Base-by-base conservation (phyloP, 2,888 invertebrate species). In the Cerastis leucographa region DNA sequence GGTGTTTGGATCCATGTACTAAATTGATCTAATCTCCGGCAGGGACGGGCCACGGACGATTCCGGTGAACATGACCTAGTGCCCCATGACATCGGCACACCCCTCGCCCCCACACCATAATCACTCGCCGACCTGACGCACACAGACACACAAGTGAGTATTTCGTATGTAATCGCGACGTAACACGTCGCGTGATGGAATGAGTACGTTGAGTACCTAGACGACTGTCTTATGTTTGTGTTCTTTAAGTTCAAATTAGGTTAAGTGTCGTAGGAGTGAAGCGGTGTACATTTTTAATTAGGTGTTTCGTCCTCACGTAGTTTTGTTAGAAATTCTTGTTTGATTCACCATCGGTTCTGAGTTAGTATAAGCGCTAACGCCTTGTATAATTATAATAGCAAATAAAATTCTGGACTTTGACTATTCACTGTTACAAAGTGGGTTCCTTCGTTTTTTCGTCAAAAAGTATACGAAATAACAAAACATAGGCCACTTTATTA, bases 31-130 rank as follows among this genome's bases (percentile, higher is more conserved):
- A 86, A 87, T 88, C 81, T 90, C 74, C 80, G 46, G 78, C 94
- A 96, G 96, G 93, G 91, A 84, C 87, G 92, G 93, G 89, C 91
- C 89, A 85, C 89, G 88, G 87, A 89, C 90, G 89, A 90, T 91
- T 88, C 85, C 88, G 84, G 91, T 90, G 95, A 96, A 92, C 93
- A 96, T 96, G 96, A 96, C 96, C 94, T 96, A 96, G 94, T 93
- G 94, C 94, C 94, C 93, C 94, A 95, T 96, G 95, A 93, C 91
- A 92, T 92, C 94, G 93, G 92, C 94, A 93, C 94, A 90, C 93
- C 92, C 92, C 89, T 91, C 93, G 90, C 93, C 92, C 84, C 86
- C 88, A 88, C 88, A 86, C 90, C 91, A 89, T 88, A 90, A 90
- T 89, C 89, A 90, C 92, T 92, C 91, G 92, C 94, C 94, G 91